Evolutionary conservation across 2,113 vertebrate species (phyloP).

Genomic region (Silurus asotus): DNA sequence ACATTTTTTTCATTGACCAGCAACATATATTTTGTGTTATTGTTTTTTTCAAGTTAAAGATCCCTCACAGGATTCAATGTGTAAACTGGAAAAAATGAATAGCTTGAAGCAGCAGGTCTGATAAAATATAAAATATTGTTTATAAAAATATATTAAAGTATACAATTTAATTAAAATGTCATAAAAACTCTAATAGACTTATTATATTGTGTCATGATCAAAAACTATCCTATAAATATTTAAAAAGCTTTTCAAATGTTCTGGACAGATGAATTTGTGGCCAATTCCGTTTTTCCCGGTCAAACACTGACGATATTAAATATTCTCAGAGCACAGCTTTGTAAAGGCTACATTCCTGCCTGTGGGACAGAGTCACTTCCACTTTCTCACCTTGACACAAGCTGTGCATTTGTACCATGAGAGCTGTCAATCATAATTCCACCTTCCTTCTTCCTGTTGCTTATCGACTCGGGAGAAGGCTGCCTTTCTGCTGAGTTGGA

Average conservation of each 20-base stretch:
- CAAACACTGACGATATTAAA: neutral
- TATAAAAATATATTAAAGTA: no score
- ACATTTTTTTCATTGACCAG: no score
- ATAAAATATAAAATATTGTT: neutral
- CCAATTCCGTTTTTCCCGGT: neutral
- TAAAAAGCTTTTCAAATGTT: neutral
- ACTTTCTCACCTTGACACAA: conserved; percentile 45
- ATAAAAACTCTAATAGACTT: no score
- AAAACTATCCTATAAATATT: neutral
- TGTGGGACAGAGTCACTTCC: conserved; percentile 35
- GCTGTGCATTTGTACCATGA: conserved; percentile 46
- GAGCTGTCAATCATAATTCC: conserved; percentile 63
- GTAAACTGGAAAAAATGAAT: neutral
- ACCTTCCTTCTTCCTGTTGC: conserved; percentile 55
- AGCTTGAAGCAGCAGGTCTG: neutral
- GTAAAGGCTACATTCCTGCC: neutral
- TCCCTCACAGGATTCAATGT: neutral
- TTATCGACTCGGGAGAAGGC: conserved; percentile 56
- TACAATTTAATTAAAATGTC: neutral
- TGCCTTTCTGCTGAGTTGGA: conserved; percentile 40
- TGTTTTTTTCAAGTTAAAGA: neutral
- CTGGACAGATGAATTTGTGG: neutral
- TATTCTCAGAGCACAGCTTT: neutral
- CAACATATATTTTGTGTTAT: no score
- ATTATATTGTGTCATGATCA: neutral